Evolutionary conservation across 2,888 invertebrate species (phyloP).

Genomic region (Orchesellides sinensis): DNA sequence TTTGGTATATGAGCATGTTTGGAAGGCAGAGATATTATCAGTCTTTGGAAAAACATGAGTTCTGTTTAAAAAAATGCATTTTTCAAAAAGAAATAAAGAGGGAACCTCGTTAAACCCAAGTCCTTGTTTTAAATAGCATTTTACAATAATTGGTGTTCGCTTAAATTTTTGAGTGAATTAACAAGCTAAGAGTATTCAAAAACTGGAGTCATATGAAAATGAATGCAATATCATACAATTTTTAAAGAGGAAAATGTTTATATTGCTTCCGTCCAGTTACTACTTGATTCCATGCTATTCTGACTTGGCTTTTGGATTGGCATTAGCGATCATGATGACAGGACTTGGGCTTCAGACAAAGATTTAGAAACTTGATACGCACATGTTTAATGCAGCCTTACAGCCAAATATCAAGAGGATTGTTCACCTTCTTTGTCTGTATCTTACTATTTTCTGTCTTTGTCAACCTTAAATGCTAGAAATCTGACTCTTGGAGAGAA

Average conservation of each 20-base stretch:
- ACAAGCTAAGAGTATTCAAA: background rate
- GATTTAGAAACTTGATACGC: constrained; percentile 41
- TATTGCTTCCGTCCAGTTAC: constrained; percentile 46
- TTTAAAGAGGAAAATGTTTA: constrained; percentile 23
- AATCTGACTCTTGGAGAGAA: constrained; percentile 13
- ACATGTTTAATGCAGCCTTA: background rate
- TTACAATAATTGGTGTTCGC: background rate
- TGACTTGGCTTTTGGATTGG: background rate
- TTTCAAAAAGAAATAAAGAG: background rate
- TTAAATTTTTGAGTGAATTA: background rate
- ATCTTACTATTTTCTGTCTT: background rate
- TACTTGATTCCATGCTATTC: constrained; percentile 7
- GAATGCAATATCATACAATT: constrained; percentile 15
- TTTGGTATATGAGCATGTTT: too few species aligned
- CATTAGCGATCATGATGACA: constrained; percentile 5
- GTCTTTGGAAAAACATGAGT: constrained; percentile 37
- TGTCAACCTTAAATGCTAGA: constrained; percentile 22
- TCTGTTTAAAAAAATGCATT: constrained; percentile 20
- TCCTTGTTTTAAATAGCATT: background rate
- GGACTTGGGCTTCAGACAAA: constrained; percentile 5
- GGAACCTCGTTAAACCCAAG: background rate
- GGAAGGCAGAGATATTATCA: constrained; percentile 32
- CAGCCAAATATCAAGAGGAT: background rate
- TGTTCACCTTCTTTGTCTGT: background rate
- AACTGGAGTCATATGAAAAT: background rate